Percentiles rank a stretch among this genome's conserved stretches.
phyloP scores from a whole-genome alignment of 2,113 vertebrate genomes.

The Eudyptes chrysolophus region DNA sequence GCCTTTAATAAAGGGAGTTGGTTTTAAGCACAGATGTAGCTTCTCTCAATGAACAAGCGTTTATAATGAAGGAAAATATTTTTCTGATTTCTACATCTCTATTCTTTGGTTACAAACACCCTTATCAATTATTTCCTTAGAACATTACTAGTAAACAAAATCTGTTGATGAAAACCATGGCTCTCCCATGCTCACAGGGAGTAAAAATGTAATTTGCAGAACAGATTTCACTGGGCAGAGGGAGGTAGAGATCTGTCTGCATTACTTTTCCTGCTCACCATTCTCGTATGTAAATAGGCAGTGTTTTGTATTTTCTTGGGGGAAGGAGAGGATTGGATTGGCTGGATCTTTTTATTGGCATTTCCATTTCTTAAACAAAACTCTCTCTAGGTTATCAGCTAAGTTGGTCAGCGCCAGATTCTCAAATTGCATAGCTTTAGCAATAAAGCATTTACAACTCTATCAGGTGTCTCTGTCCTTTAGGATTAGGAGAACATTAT shows the following conservation, averaged over 20 bases:
- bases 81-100: not conserved
- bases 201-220: not conserved
- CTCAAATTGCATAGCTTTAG: not conserved
- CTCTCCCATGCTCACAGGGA: not conserved
- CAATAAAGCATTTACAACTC: slow-evolving; percentile 1
- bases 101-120: not conserved
- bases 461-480: not conserved
- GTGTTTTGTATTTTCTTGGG: not conserved
- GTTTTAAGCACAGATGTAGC: not conserved
- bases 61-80: not conserved
- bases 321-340: not conserved
- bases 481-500: not conserved
- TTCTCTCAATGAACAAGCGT: not conserved
- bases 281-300: not conserved
- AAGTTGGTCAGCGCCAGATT: not conserved
- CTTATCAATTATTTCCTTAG: not conserved
- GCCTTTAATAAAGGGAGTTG: not conserved
- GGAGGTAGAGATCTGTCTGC: not conserved
- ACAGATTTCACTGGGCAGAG: not conserved
- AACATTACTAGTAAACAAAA: not conserved
- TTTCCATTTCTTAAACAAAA: not conserved
- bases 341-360: not conserved
- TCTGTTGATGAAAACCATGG: not conserved
- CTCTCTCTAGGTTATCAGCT: not conserved
- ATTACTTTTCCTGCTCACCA: not conserved